Evolutionary conservation across 2,113 vertebrate genomes (phyloP), one percentile per base, ranked within the genome.

Genomic region (Perca schrenkii): DNA sequence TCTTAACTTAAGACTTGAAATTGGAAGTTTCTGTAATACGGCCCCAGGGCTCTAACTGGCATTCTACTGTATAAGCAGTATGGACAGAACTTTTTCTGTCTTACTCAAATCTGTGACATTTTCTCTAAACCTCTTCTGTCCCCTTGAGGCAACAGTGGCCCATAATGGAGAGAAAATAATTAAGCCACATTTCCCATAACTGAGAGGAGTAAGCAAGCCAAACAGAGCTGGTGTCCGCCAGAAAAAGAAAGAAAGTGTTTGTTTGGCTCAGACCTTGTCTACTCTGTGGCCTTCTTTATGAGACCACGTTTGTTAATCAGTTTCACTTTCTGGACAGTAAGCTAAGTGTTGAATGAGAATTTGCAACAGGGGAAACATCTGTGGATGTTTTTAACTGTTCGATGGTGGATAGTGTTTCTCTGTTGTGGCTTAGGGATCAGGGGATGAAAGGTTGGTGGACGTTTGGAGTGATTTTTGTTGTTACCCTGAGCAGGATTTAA

Each of bases 401-500:
- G 0, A 11, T 43, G 40, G 25, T 7, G 6, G 21, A 58, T 21
- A 43, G 16, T 11, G 36, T 6, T 49, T 69, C 46, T 74, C 2
- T 4, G 0, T 19, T 40, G 40, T 57, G 34, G 50, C 50, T 66
- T 50, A 10, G 19, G 31, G 16, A 49, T 50, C 40, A 8, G 64
- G 13, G 43, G 43, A 60, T 22, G 25, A 74, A 40, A 47, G 31
- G 62, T 31, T 61, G 61, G 12, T 47, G 52, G 49, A 31, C 34
- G 62, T 73, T 36, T 13, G 46, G 4, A 16, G 7, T 22, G 64
- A 22, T 36, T 72, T 12, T 13, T 47, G 22, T 4, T 46, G 16
- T 65, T 80, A 43, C 22, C 5, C 50, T 16, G 50, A 78, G 64
- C 19, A 12, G 56, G 46, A 14, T 69, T 86, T 58, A 31, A 68